Base-by-base conservation (phyloP, 2,113 vertebrate species). In the Tyrannus savana region DNA sequence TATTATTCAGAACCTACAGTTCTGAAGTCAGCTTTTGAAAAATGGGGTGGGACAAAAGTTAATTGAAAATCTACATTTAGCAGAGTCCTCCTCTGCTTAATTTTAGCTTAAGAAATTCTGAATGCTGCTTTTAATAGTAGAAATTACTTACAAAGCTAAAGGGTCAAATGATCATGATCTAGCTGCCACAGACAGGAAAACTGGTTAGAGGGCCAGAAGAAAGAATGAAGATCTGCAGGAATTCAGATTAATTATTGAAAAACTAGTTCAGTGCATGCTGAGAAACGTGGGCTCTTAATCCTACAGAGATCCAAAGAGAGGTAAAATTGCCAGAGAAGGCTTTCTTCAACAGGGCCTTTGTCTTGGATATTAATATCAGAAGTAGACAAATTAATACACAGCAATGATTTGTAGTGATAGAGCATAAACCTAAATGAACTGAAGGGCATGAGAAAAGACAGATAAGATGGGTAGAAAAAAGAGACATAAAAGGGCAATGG, bases 181-280 rank as follows among this genome's bases (percentile, higher is more conserved):
- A 63, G 12, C 7, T 86, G 12, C 18, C 1, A 3, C 15, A 60
- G 30, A 47, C 2, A 59, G 8, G 9, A 72, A 89, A 66, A 37
- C 9, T 31, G 13, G 13, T 53, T 81, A 58, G 50, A 77, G 3
- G 5, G 21, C 7, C 17, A 37, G 44, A 49, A 75, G 13, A 15
- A 84, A 72, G 14, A 21, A 56, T 3, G 6, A 60, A 76, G 27
- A 37, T 19, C 5, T 58, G 31, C 10, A 68, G 23, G 8, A 73
- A 59, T 58, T 47, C 35, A 53, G 12, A 50, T 3, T 73, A 59
- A 67, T 14, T 47, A 17, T 28, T 18, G 19, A 35, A 60, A 84
- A 15, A 12, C 0, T 4, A 27, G 15, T n/a, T 4, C 46, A 30
- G 35, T 46, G 3, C 25, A 31, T 39, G 12, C 8, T 42, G 4